Percentiles rank a stretch among this genome's conserved stretches.
phyloP scores from a whole-genome alignment of 2,888 invertebrate species.

The Drosophila yooni region DNA sequence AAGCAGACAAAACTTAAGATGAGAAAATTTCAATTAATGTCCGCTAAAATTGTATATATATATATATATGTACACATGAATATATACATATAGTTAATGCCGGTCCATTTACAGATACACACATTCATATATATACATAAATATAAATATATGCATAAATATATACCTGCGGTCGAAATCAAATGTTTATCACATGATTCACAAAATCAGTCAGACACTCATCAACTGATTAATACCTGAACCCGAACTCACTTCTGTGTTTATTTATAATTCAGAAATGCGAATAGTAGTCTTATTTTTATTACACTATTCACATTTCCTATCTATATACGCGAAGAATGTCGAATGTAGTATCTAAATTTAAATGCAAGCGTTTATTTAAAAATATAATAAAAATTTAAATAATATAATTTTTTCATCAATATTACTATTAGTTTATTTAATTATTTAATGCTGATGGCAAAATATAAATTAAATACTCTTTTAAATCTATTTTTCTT shows the following conservation, averaged over 20 bases:
- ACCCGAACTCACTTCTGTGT: constrained; percentile 5
- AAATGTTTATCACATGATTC: constrained; percentile 43
- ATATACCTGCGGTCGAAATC: constrained; percentile 25
- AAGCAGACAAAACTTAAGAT: constrained; percentile 35
- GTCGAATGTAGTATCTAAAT: background rate
- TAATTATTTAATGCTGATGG: background rate
- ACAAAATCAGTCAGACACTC: constrained; percentile 30
- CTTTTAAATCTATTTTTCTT: background rate
- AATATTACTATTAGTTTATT: background rate
- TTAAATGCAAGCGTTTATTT: background rate
- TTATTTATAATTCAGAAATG: background rate
- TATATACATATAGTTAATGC: constrained; percentile 49
- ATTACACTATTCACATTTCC: background rate
- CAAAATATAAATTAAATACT: background rate
- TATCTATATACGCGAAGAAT: background rate
- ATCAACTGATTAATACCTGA: constrained; percentile 27
- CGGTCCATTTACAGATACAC: constrained; percentile 23
- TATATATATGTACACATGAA: constrained; percentile 12
- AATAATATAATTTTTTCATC: background rate
- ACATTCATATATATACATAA: background rate
- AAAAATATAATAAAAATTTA: background rate
- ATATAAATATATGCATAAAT: background rate
- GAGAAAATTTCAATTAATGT: constrained; percentile 52
- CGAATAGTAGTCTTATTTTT: background rate
- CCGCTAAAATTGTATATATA: constrained; percentile 5